phyloP scores from a whole-genome alignment of 2,113 vertebrate species.

The Coturnix japonica region DNA sequence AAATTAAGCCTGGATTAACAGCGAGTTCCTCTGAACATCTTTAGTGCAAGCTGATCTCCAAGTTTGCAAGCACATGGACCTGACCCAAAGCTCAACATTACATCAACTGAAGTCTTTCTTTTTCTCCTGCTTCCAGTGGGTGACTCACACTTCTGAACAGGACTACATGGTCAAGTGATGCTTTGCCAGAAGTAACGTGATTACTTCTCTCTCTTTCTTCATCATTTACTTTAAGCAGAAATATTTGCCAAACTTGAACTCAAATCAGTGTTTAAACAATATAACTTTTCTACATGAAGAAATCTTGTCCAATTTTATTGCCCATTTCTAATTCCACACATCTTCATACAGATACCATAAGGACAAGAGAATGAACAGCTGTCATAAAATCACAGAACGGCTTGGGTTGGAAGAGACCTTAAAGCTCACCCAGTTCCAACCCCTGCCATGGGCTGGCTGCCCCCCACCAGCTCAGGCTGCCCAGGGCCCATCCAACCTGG shows the following conservation, averaged over 20 bases:
- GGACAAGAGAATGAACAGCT: not conserved
- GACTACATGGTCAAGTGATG: not conserved
- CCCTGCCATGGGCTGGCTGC: too few species aligned
- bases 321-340: not conserved
- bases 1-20: not conserved
- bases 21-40: not conserved
- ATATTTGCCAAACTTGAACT: not conserved
- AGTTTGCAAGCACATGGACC: not conserved
- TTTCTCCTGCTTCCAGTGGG: not conserved
- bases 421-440: too few species aligned
- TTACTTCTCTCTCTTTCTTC: not conserved
- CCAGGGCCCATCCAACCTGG: too few species aligned
- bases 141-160: not conserved
- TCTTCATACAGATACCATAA: not conserved
- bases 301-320: not conserved
- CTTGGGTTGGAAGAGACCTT: too few species aligned
- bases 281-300: not conserved
- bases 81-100: not conserved
- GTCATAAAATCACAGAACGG: not conserved
- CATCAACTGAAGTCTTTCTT: not conserved
- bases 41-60: not conserved
- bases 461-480: too few species aligned
- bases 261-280: not conserved
- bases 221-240: not conserved
- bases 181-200: not conserved